Base-by-base conservation (phyloP, 1,140 invertebrate genomes). In the Lamellibrachia luymesi region DNA sequence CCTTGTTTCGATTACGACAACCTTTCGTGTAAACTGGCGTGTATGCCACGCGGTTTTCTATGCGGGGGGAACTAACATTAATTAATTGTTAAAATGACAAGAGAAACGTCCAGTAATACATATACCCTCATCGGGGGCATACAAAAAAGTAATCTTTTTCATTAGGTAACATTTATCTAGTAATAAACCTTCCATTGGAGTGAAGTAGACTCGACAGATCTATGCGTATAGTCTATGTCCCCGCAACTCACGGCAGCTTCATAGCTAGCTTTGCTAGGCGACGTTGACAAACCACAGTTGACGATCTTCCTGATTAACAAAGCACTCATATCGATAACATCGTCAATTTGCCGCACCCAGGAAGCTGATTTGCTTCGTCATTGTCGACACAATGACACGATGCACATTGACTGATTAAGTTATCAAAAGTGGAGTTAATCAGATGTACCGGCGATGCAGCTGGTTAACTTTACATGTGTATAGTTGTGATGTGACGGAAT, bases 331-430 rank as follows among this genome's bases (percentile, higher is more conserved):
- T 80, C 64, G 64, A 80, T 22, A 80, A 80, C 13, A 17, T 80
- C 64, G 64, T 80, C 64, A 22, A 80, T 80, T 80, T 80, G 64
- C 64, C 64, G 64, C 64, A 80, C 64, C 64, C 64, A 80, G 64
- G 64, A 80, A 80, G 64, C 5, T 22, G 64, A 80, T 80, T 80
- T 80, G 64, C 64, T 22, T 80, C 64, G 64, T 80, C 64, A 80
- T 22, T 80, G 64, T 22, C 6, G 25, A 80, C 64, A 80, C 64
- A 80, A 80, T 17, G 64, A 80, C 64, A 10, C 64, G 64, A 80
- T 80, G 64, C 64, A 80, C 64, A 80, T 80, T 80, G 64, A 80
- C 64, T 80, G 64, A 80, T 80, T 80, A 80, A 80, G 64, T 80
- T 8, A 80, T 80, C 64, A 80, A 22, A 80, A 10, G 64, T 80